Percentiles rank a stretch among this genome's conserved stretches.
These are phyloP conservation scores for Noctuana brunneofusca DNA, from an alignment of 2,888 invertebrate genomes.

Conservation along the genomic window DNA sequence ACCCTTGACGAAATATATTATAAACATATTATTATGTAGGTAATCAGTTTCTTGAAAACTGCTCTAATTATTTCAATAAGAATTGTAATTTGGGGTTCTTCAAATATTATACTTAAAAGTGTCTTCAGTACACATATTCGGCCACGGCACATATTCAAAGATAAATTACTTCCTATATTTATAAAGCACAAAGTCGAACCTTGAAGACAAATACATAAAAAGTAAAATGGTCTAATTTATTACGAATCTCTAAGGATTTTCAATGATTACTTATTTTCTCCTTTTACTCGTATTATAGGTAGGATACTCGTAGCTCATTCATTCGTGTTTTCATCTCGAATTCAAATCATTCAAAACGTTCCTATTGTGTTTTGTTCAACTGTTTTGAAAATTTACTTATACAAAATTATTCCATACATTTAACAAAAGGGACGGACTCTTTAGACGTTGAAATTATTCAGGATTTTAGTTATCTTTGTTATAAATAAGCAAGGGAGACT, in stretches of 20 bases:
- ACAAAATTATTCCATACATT: slow-evolving; percentile 19
- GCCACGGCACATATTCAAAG: too few relatives aligned
- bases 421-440: slow-evolving; percentile 20
- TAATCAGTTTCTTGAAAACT: too few relatives aligned
- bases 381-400: slow-evolving; percentile 14
- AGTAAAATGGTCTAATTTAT: background rate
- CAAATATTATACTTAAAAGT: too few relatives aligned
- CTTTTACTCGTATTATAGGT: too few relatives aligned
- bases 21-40: too few relatives aligned
- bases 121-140: too few relatives aligned
- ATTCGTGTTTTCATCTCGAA: slow-evolving; percentile 9
- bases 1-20: too few relatives aligned
- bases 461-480: slow-evolving; percentile 26
- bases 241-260: background rate
- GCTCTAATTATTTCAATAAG: too few relatives aligned
- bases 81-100: too few relatives aligned
- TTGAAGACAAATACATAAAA: too few relatives aligned
- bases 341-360: slow-evolving; percentile 19
- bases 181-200: too few relatives aligned
- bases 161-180: too few relatives aligned
- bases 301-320: background rate
- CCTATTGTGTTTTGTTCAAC: slow-evolving; percentile 2
- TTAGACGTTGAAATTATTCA: slow-evolving; percentile 22
- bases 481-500: slow-evolving; percentile 17
- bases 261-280: background rate